Evolutionary conservation across 2,113 vertebrate species (phyloP).

Genomic region (Tamias sibiricus): DNA sequence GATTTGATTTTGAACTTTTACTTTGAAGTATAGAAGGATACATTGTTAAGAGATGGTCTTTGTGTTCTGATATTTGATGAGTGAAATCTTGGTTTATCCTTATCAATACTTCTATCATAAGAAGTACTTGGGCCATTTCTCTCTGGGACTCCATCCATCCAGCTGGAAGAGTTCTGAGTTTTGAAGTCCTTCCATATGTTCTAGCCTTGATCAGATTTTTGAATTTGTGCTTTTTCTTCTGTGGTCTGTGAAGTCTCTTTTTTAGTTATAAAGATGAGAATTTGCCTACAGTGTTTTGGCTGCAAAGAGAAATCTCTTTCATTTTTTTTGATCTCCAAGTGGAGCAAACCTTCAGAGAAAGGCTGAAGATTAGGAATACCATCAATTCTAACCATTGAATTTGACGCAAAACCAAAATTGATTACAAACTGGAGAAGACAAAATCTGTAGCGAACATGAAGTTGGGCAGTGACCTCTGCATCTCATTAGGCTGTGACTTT

Average conservation of each 20-base stretch:
- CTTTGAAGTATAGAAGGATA: rapidly evolving
- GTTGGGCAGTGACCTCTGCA: background rate
- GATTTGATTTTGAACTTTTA: too few species aligned
- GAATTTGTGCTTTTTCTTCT: background rate
- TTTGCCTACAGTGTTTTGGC: background rate
- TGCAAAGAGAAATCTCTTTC: background rate
- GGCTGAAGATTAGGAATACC: background rate
- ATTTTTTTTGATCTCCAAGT: background rate
- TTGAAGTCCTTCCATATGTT: background rate
- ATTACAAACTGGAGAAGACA: slow-evolving; percentile 70
- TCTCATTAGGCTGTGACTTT: background rate
- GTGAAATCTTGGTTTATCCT: background rate
- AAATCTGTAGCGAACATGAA: slow-evolving; percentile 56
- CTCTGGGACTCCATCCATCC: background rate
- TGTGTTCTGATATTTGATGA: background rate
- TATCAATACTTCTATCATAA: rapidly evolving
- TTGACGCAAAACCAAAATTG: slow-evolving; percentile 62
- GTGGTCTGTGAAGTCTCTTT: background rate
- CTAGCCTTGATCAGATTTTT: background rate
- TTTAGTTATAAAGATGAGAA: background rate
- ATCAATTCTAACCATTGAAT: background rate
- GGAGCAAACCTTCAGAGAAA: background rate
- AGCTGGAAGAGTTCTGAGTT: background rate
- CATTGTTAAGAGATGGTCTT: background rate
- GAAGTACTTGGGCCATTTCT: rapidly evolving